Evolutionary conservation across 1,140 invertebrate species (phyloP), one percentile per base, ranked within the genome.

Genomic region (Nomia melanderi): DNA sequence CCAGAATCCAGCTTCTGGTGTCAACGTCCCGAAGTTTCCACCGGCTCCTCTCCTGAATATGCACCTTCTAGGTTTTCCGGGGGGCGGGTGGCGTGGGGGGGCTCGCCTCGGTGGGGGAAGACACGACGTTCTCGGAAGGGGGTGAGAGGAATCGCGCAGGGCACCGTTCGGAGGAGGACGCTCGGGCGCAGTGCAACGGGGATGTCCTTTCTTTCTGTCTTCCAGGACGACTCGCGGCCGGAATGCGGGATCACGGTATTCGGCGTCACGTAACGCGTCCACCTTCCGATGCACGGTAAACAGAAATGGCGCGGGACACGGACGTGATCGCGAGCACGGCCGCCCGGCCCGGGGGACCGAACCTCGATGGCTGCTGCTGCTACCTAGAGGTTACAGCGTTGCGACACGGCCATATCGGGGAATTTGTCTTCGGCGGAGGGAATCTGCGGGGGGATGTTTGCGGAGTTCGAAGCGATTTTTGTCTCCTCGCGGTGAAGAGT

Each of bases 201-300:
- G 47, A n/a, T n/a, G 41, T 12, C 11, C 36, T 71, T 82, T 87
- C 81, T 78, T 80, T 85, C 75, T 78, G 70, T 78, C 75, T 70
- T 79, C 63, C 69, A 56, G 72, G 85, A 81, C 86, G 83, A 82
- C 82, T 44, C 77, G 73, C 85, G 83, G 78, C 62, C 57, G 85
- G 83, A 86, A 90, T 89, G 81, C 88, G 77, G 77, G 77, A 83
- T 89, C 81, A 89, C 82, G 84, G 82, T 86, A 87, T 88, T 86
- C 86, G 72, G 66, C 85, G 79, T 83, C 87, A 82, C 83, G 82
- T 86, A 73, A 74, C 81, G 63, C 76, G 65, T 75, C 63, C 9
- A 33, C 63, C 57, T 64, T 72, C 57, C 50, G 80, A 54, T 82
- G 83, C 85, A 82, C 76, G 77, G 82, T 84, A 84, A 84, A 84